Base-by-base conservation (phyloP, 2,113 vertebrate genomes). In the Trematomus loennbergii region DNA sequence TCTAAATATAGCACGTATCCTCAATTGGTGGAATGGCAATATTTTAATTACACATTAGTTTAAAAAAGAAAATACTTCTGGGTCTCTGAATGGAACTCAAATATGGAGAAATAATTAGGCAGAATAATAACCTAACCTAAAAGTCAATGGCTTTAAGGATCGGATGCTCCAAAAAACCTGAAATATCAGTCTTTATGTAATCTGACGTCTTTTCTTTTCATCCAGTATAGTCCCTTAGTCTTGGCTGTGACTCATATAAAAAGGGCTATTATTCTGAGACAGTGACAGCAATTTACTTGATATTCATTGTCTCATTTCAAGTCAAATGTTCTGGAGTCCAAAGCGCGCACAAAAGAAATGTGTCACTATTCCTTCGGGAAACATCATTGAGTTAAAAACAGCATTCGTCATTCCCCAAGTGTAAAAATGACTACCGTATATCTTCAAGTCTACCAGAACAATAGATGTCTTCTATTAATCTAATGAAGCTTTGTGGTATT, bases 281-380 rank as follows among this genome's bases (percentile, higher is more conserved):
- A 52, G 12, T 58, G 10, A 76, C 9, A 50, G 33, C n/a, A 61
- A 18, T 13, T 36, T 6, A 43, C 7, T 67, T 40, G 3, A 59
- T 43, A 11, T 8, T 78, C 57, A 61, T 60, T 45, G 40, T 33
- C 25, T 62, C 20, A 46, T 50, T 67, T 55, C 49, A 54, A 45
- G 61, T 45, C 20, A 62, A 62, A 62, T 55, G 49, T 18, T 58
- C 25, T 49, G 22, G 53, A 52, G 13, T n/a, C 49, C 43, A 65
- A 71, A 52, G n/a, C 25, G 5, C 25, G 9, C 8, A 12, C 3
- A 25, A 62, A 10, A 40, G 36, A 22, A 22, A 25, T 50, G 54
- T 67, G 54, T 67, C 62, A 79, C 40, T 64, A 55, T 58, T 12
- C 25, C 62, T 52, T 58, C 25, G 55, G 49, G 11, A 72, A 71